These are phyloP conservation scores for Brachymystax lenok DNA, from an alignment of 2,797 vertebrate genomes.

Conservation along the genomic window DNA sequence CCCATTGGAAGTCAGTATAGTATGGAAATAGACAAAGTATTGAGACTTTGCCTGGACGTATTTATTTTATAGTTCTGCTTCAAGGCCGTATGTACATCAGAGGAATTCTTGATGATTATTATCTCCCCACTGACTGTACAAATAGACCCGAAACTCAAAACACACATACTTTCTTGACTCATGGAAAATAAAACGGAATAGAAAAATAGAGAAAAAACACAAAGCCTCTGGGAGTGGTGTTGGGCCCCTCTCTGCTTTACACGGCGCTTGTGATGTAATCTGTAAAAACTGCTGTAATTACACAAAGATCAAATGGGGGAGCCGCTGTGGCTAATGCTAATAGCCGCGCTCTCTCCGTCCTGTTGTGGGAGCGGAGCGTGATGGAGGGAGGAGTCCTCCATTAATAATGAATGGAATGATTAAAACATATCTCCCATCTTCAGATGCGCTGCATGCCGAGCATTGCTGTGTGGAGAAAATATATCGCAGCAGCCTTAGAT, in stretches of 20 bases:
- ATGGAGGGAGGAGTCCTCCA: slow-evolving; percentile 68
- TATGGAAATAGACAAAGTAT: neutral
- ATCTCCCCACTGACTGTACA: neutral
- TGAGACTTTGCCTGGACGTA: neutral
- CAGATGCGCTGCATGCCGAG: slow-evolving; percentile 68
- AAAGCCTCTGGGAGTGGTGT: neutral
- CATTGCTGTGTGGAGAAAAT: slow-evolving; percentile 41
- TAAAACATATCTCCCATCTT: slow-evolving; percentile 88
- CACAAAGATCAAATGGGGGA: slow-evolving; percentile 81
- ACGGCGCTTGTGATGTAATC: slow-evolving; percentile 70
- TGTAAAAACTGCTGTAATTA: slow-evolving; percentile 79
- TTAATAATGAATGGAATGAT: slow-evolving; percentile 94
- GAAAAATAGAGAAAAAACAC: neutral
- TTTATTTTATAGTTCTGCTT: slow-evolving; percentile 2
- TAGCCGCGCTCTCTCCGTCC: slow-evolving; percentile 58
- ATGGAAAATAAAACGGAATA: neutral
- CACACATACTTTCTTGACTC: neutral
- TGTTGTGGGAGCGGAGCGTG: slow-evolving; percentile 62
- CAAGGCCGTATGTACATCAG: neutral
- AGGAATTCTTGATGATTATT: neutral
- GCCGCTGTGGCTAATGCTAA: slow-evolving; percentile 76
- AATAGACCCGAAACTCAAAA: neutral
- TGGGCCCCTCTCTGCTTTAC: slow-evolving; percentile 64
- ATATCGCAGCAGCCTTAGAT: slow-evolving; percentile 63
- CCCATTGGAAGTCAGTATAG: neutral